A percentile compares a stretch with the other conserved stretches of the same genome.
These are phyloP conservation scores for Lomographa bimaculata DNA, from an alignment of 2,888 invertebrate genomes.

Conservation along the genomic window DNA sequence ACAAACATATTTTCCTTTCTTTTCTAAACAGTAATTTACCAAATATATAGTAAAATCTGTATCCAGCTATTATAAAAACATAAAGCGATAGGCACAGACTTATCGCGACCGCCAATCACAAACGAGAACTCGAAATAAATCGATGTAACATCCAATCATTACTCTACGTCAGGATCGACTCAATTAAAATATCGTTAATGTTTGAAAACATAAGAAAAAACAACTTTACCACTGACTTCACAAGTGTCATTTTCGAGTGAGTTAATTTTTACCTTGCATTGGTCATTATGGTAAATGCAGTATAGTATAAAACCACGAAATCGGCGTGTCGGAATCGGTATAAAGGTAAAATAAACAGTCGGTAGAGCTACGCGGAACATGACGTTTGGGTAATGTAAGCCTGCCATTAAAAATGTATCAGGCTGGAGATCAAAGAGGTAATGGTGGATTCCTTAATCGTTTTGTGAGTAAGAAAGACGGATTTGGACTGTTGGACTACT, in stretches of 20 bases:
- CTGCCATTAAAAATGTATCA: constrained; percentile 66
- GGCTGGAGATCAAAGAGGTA: constrained; percentile 27
- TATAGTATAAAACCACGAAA: constrained; percentile 81
- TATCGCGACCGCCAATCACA: constrained; percentile 82
- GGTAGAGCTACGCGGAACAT: constrained; percentile 60
- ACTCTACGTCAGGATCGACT: constrained; percentile 82
- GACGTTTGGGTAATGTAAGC: constrained; percentile 55
- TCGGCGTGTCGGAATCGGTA: constrained; percentile 79
- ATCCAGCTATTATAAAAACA: constrained; percentile 73
- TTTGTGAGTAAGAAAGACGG: too few relatives aligned
- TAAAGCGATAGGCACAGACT: constrained; percentile 78
- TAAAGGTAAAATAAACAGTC: constrained; percentile 81
- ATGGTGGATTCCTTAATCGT: constrained; percentile 14
- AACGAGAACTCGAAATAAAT: constrained; percentile 82
- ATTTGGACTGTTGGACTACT: too few relatives aligned
- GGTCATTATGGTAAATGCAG: constrained; percentile 80
- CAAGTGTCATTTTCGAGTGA: constrained; percentile 51
- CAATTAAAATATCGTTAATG: constrained; percentile 84
- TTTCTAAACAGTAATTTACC: constrained; percentile 18
- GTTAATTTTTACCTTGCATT: constrained; percentile 62
- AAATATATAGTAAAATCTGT: constrained; percentile 47
- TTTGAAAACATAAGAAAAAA: constrained; percentile 52
- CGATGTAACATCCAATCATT: constrained; percentile 83
- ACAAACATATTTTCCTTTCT: too few relatives aligned
- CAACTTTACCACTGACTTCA: constrained; percentile 49